phyloP scores from a whole-genome alignment of 37 sponge, comb jelly and placozoan genomes.

The Eunapius fragilis region DNA sequence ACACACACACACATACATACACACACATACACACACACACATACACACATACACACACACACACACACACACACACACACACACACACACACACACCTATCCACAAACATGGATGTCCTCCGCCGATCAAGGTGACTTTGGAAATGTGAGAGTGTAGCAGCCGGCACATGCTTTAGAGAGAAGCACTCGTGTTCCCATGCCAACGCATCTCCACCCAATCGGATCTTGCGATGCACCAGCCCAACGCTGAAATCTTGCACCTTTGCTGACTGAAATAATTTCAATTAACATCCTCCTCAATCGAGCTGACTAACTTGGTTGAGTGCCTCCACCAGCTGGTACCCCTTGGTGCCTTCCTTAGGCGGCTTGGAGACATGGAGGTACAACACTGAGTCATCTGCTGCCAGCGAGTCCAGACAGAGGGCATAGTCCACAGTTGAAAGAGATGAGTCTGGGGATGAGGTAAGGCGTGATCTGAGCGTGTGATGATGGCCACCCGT shows the following conservation, averaged over 20 bases:
- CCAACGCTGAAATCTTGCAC: slow-evolving; percentile 9
- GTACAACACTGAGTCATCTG: slow-evolving; percentile 31
- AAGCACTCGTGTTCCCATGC: slow-evolving; percentile 97
- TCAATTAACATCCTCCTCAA: background rate
- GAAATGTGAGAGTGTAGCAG: slow-evolving; percentile 81
- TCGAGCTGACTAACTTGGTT: slow-evolving; percentile 22
- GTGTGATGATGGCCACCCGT: background rate
- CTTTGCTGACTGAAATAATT: slow-evolving; percentile 14
- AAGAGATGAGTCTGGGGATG: slow-evolving; percentile 42
- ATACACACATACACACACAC: background rate
- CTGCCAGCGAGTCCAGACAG: slow-evolving; percentile 83
- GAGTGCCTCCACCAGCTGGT: slow-evolving; percentile 33
- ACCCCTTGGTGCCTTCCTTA: slow-evolving; percentile 69
- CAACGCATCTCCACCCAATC: slow-evolving; percentile 80
- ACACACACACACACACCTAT: slow-evolving; percentile 39
- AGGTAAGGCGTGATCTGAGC: background rate
- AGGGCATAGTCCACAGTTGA: slow-evolving; percentile 78
- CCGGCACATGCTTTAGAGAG: slow-evolving; percentile 82
- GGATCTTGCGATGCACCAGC: slow-evolving; percentile 81
- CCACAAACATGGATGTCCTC: slow-evolving; percentile 74
- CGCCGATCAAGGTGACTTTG: slow-evolving; percentile 18
- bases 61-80: slow-evolving; percentile 15
- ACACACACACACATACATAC: background rate
- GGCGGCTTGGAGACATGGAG: slow-evolving; percentile 93
- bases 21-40: background rate